Base-by-base conservation (phyloP, 1,140 invertebrate species). In the Apis dorsata region DNA sequence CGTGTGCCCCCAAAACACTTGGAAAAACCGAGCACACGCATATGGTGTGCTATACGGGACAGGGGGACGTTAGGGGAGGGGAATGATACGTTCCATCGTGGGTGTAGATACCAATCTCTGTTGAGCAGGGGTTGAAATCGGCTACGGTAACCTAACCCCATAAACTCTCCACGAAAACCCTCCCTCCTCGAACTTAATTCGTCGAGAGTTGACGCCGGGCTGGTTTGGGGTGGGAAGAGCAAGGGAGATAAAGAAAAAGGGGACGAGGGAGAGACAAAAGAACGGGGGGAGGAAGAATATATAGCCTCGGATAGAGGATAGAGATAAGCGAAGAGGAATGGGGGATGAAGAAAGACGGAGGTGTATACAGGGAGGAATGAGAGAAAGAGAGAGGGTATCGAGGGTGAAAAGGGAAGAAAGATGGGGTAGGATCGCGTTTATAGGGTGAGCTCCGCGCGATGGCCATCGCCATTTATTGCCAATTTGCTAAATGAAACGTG, bases 401-500 rank as follows among this genome's bases (percentile, higher is more conserved):
- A 63, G 85, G 63, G 72, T 53, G 85, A 44, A 83, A 85, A 76
- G 76, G 76, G 81, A 84, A 83, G 85, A 84, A 83, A 57, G 76
- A 83, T 83, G 66, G 73, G 70, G 80, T 63, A 68, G 84, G 63
- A 78, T 73, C 34, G 81, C 87, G 85, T 91, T 89, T 89, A 90
- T 86, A 86, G 90, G 90, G 88, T 84, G 88, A 89, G 88, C 89
- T 89, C 83, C 78, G 73, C 79, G 88, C 90, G 90, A 93, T 92
- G 91, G 91, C 91, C 91, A 93, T 93, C 91, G 91, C 85, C 91
- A 93, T 94, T 94, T 93, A 93, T 93, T 93, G 93, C 91, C 93
- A 93, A 94, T 94, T 94, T 93, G 93, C 93, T 93, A 93, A 94
- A 94, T 94, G 93, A 93, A 94, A 91, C 90, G 88, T 91, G 87